phyloP scores from a whole-genome alignment of 2,888 invertebrate species.

The Endomychus coccineus region DNA sequence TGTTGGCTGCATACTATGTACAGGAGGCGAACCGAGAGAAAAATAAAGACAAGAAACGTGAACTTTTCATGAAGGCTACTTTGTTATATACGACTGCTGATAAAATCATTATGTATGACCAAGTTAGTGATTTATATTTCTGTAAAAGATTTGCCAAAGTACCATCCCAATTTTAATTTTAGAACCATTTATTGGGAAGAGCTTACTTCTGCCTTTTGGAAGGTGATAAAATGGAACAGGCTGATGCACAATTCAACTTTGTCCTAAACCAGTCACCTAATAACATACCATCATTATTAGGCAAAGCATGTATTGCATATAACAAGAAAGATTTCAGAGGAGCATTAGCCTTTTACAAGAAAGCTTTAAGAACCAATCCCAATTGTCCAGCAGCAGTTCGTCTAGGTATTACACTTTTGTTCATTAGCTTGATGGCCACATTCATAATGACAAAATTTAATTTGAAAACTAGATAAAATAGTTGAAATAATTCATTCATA shows the following conservation, averaged over 20 bases:
- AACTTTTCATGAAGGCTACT: constrained; percentile 93
- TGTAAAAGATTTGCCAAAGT: not conserved
- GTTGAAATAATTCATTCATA: too few species aligned
- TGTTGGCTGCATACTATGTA: constrained; percentile 97
- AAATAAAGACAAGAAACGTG: constrained; percentile 87
- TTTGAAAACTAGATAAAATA: too few species aligned
- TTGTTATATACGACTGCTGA: constrained; percentile 97
- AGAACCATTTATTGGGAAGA: constrained; percentile 94
- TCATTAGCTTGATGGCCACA: too few species aligned
- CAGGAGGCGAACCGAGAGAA: constrained; percentile 93
- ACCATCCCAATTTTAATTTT: constrained; percentile 24
- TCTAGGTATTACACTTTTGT: too few species aligned
- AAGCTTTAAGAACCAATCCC: constrained; percentile 92
- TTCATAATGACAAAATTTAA: too few species aligned
- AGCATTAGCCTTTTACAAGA: constrained; percentile 95
- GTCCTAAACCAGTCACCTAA: constrained; percentile 92
- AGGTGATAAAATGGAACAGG: constrained; percentile 99
- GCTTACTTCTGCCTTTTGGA: constrained; percentile 97
- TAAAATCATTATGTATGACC: constrained; percentile 99
- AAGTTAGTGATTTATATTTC: constrained; percentile 49
- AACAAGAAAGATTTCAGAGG: constrained; percentile 95
- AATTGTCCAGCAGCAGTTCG: constrained; percentile 94
- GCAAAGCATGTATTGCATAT: constrained; percentile 98
- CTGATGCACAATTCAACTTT: constrained; percentile 99
- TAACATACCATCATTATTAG: constrained; percentile 93